These are phyloP conservation scores for Euplagia quadripunctaria DNA, from an alignment of 2,888 invertebrate genomes.

Conservation along the genomic window DNA sequence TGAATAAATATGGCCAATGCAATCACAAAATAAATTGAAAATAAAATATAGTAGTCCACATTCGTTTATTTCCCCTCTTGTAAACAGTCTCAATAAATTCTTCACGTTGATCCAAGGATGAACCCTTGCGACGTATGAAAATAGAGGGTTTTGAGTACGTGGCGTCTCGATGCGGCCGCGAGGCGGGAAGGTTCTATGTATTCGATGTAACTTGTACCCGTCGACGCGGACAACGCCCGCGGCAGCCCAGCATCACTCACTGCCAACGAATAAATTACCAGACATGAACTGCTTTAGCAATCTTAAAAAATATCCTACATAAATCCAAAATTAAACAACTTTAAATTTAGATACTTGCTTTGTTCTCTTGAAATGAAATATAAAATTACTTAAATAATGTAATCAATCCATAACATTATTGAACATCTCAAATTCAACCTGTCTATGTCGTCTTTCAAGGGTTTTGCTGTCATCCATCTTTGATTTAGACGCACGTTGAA, in stretches of 20 bases:
- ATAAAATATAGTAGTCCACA: conserved; percentile 51
- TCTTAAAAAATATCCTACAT: conserved; percentile 33
- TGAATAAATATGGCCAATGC: not conserved
- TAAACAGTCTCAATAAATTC: conserved; percentile 80
- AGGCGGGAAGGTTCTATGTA: conserved; percentile 56
- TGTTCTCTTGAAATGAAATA: not conserved
- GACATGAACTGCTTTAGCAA: conserved; percentile 40
- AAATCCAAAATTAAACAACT: conserved; percentile 24
- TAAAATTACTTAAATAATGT: not conserved
- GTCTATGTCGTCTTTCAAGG: not conserved
- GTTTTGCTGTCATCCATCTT: not conserved
- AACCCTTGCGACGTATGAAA: conserved; percentile 77
- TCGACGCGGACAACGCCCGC: conserved; percentile 37
- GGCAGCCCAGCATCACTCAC: conserved; percentile 62
- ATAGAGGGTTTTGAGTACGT: conserved; percentile 67
- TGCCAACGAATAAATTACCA: conserved; percentile 42
- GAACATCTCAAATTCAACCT: not conserved
- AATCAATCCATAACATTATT: conserved; percentile 1
- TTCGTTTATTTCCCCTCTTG: conserved; percentile 60
- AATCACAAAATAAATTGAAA: conserved; percentile 31
- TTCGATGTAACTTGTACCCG: conserved; percentile 63
- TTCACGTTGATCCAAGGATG: conserved; percentile 78
- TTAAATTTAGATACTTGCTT: conserved; percentile 14
- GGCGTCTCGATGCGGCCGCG: conserved; percentile 56
- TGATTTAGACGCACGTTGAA: not conserved